A percentile compares a stretch with the other conserved stretches of the same genome.
Conservation (phyloP, 1,140 invertebrate species). For the Probaryconus sp. region DNA sequence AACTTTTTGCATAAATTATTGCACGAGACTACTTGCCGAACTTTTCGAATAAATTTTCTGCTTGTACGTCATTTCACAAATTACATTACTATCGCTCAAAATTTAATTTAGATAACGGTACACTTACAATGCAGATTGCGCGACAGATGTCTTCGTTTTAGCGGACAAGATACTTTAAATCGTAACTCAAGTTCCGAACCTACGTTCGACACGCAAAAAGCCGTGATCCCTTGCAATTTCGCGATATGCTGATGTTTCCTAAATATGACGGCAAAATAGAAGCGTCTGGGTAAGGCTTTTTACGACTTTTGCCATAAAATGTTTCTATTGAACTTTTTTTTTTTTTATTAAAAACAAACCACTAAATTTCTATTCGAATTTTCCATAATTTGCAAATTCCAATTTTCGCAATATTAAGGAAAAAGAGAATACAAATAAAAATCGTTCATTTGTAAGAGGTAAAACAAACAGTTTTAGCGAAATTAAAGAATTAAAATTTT, state of each 20-base stretch:
- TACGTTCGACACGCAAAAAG: slow-evolving; percentile 6
- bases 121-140: slow-evolving; percentile 13
- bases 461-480: too few relatives aligned
- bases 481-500: too few relatives aligned
- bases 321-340: too few relatives aligned
- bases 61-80: slow-evolving; percentile 24
- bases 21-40: slow-evolving; percentile 24
- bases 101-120: slow-evolving; percentile 35
- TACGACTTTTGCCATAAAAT: slow-evolving; percentile 5
- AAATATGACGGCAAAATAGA: too few relatives aligned
- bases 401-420: too few relatives aligned
- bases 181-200: too few relatives aligned
- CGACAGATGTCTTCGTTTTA: not conserved
- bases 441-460: too few relatives aligned
- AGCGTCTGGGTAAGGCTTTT: not conserved
- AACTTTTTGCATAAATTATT: slow-evolving; percentile 30
- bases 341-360: too few relatives aligned
- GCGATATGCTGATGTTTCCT: too few relatives aligned
- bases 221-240: not conserved
- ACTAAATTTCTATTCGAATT: too few relatives aligned
- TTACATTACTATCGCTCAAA: slow-evolving; percentile 27
- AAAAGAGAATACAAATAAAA: too few relatives aligned
- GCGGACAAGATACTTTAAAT: slow-evolving; percentile 1
- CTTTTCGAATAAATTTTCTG: slow-evolving; percentile 32
- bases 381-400: too few relatives aligned